Conservation (phyloP, 92 coral and sea anemone genomes). For the Zoanthus solanderi region DNA sequence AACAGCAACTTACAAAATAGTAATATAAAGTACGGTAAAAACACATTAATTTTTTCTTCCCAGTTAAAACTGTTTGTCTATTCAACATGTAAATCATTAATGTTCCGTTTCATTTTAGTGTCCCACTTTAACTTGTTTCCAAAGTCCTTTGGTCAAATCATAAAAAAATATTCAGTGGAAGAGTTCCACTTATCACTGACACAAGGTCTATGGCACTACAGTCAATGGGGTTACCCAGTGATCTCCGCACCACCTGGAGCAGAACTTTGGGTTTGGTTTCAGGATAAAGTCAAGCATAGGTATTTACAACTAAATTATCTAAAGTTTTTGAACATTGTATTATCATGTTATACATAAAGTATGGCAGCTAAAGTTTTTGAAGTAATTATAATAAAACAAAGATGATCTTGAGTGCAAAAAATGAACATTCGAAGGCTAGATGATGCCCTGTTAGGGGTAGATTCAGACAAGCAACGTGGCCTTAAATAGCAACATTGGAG, state of each 20-base stretch:
- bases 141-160: constrained; percentile 96
- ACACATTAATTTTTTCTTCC: too few relatives aligned
- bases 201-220: constrained; percentile 96
- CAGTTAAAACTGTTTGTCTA: not conserved
- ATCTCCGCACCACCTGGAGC: constrained; percentile 95
- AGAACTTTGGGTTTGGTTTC: constrained; percentile 99
- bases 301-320: not conserved
- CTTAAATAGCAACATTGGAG: too few relatives aligned
- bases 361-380: not conserved
- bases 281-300: constrained; percentile 83
- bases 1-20: too few relatives aligned
- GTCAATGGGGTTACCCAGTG: constrained; percentile 95
- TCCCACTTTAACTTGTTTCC: constrained; percentile 92
- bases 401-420: too few relatives aligned
- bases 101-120: constrained; percentile 54
- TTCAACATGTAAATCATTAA: not conserved
- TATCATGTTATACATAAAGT: not conserved
- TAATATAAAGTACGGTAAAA: too few relatives aligned
- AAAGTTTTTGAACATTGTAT: not conserved
- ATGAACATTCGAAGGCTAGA: too few relatives aligned
- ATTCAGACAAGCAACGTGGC: too few relatives aligned
- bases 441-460: too few relatives aligned
- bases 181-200: constrained; percentile 92
- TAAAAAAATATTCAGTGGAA: constrained; percentile 89
- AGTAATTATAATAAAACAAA: too few relatives aligned